Conservation (phyloP, 2,888 invertebrate genomes). For the Galeruca laticollis region DNA sequence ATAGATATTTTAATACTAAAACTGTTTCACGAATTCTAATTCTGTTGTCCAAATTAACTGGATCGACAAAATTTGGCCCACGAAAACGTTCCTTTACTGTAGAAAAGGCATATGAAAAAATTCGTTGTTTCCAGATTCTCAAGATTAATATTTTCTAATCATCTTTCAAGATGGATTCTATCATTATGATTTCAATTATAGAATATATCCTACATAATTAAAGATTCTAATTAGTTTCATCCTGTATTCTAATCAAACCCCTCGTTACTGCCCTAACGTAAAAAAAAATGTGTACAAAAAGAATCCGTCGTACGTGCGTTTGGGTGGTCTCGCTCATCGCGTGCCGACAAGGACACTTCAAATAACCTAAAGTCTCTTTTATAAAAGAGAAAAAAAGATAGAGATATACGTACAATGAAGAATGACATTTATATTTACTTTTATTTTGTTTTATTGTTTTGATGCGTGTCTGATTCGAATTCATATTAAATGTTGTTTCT, state of each 20-base stretch:
- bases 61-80: too few species aligned
- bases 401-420: constrained; percentile 1
- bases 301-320: constrained; percentile 12
- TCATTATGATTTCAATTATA: too few species aligned
- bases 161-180: too few species aligned
- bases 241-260: constrained; percentile 10
- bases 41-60: too few species aligned
- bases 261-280: constrained; percentile 25
- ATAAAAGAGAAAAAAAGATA: constrained; percentile 7
- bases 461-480: constrained; percentile 15
- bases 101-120: too few species aligned
- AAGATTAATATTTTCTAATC: too few species aligned
- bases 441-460: constrained; percentile 12
- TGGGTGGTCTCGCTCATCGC: constrained; percentile 39
- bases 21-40: too few species aligned
- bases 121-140: too few species aligned
- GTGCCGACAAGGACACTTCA: constrained; percentile 34
- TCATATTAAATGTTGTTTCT: constrained; percentile 12
- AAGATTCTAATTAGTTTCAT: not conserved
- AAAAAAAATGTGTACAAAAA: constrained; percentile 28
- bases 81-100: too few species aligned
- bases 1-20: too few species aligned
- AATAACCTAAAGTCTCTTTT: constrained; percentile 20
- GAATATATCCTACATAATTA: constrained; percentile 15
- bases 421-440: constrained; percentile 12